A percentile compares a stretch with the other conserved stretches of the same genome.
phyloP scores from a whole-genome alignment of 2,888 invertebrate genomes.

The Pyrrhosoma nymphula region DNA sequence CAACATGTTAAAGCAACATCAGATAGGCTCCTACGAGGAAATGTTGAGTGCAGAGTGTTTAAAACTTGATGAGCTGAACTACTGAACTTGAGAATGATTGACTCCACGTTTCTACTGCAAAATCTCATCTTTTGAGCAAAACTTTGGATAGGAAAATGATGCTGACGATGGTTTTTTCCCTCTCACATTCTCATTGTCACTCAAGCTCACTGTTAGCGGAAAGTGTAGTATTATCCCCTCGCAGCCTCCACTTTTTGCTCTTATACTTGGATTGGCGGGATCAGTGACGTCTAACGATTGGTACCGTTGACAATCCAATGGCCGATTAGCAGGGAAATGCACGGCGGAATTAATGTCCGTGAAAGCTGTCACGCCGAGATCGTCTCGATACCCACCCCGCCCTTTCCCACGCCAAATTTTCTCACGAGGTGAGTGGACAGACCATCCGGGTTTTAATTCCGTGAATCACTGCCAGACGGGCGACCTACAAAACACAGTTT shows the following conservation, averaged over 20 bases:
- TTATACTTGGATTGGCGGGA: background rate
- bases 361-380: constrained; percentile 10
- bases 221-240: background rate
- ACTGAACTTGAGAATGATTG: no score
- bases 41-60: no score
- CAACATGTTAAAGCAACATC: no score
- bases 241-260: background rate
- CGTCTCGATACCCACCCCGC: background rate
- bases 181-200: no score
- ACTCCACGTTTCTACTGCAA: no score
- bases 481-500: background rate
- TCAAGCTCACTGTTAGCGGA: no score
- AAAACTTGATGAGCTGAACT: no score
- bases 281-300: background rate
- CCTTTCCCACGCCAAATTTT: constrained; percentile 11
- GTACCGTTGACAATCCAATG: background rate
- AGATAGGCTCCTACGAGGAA: no score
- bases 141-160: no score
- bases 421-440: background rate
- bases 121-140: no score
- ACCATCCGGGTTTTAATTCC: background rate
- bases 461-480: background rate
- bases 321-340: background rate
- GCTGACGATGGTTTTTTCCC: no score
- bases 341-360: background rate